Percentiles rank a stretch among this genome's conserved stretches.
phyloP scores from a whole-genome alignment of 2,888 invertebrate species.

The Cheilosia vernalis region DNA sequence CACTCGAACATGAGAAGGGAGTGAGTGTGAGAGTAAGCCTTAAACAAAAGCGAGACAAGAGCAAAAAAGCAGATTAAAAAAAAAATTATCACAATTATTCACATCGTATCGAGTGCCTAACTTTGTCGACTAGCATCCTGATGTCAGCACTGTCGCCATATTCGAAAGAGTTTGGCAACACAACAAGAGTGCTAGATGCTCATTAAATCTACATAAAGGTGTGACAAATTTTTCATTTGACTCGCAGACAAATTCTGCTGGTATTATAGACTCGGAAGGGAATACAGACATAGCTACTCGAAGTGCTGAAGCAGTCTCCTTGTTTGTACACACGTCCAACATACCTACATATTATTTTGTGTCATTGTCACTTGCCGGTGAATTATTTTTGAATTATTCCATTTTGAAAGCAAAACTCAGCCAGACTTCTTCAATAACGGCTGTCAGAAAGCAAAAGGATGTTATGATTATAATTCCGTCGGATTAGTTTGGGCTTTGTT shows the following conservation, averaged over 20 bases:
- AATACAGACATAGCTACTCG: too few species aligned
- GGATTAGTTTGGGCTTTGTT: constrained; percentile 10
- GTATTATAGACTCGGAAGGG: not conserved
- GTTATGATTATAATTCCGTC: constrained; percentile 45
- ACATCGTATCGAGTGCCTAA: constrained; percentile 41
- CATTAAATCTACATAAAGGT: constrained; percentile 72
- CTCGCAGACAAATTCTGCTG: constrained; percentile 37
- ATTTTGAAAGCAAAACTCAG: constrained; percentile 39
- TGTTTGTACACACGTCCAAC: not conserved
- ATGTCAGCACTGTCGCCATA: constrained; percentile 41
- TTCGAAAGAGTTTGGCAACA: constrained; percentile 14
- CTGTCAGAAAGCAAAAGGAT: constrained; percentile 25
- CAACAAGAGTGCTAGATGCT: constrained; percentile 26
- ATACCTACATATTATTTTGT: constrained; percentile 15
- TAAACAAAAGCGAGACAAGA: not conserved
- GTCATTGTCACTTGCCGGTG: constrained; percentile 48
- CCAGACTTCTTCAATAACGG: constrained; percentile 1
- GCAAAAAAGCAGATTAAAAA: constrained; percentile 4
- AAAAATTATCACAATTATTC: not conserved
- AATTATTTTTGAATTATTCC: constrained; percentile 51
- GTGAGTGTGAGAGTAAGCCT: not conserved
- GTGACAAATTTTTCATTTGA: constrained; percentile 63
- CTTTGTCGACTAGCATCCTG: constrained; percentile 14
- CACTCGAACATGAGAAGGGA: constrained; percentile 36
- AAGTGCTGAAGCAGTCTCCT: not conserved